A percentile compares a stretch with the other conserved stretches of the same genome.
Evolutionary conservation across 1,140 invertebrate genomes (phyloP).

Genomic region (Amyelois transitella): DNA sequence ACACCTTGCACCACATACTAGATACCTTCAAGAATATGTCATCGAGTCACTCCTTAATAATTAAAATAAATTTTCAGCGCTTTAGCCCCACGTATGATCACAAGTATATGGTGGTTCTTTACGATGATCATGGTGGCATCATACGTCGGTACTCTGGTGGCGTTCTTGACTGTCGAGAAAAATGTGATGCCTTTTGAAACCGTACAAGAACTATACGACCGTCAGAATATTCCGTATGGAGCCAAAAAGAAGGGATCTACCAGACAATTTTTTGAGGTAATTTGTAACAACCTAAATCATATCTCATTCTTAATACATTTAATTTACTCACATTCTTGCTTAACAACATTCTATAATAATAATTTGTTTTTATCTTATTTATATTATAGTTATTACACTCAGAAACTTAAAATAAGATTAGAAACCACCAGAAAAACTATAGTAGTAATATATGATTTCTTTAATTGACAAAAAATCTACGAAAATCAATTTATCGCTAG

Average conservation of each 20-base stretch:
- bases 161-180: constrained; percentile 94
- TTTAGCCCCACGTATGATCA: constrained; percentile 84
- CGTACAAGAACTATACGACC: constrained; percentile 86
- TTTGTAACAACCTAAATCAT: constrained; percentile 5
- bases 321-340: too few relatives aligned
- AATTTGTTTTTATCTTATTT: too few relatives aligned
- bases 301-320: constrained; percentile 10
- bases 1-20: too few relatives aligned
- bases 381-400: too few relatives aligned
- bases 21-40: too few relatives aligned
- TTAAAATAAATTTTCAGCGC: constrained; percentile 74
- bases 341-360: too few relatives aligned
- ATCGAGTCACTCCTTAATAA: too few relatives aligned
- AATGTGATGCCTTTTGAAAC: constrained; percentile 87
- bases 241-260: constrained; percentile 87
- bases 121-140: constrained; percentile 96
- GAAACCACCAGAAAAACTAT: too few relatives aligned
- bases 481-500: too few relatives aligned
- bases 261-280: constrained; percentile 87
- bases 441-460: too few relatives aligned
- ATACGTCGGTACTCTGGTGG: constrained; percentile 87
- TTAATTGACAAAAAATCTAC: too few relatives aligned
- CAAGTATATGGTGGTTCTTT: constrained; percentile 95
- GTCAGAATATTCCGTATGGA: constrained; percentile 86
- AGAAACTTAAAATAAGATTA: too few relatives aligned